Evolutionary conservation across 2,797 vertebrate species (phyloP).

Genomic region (Prunella strophiata): DNA sequence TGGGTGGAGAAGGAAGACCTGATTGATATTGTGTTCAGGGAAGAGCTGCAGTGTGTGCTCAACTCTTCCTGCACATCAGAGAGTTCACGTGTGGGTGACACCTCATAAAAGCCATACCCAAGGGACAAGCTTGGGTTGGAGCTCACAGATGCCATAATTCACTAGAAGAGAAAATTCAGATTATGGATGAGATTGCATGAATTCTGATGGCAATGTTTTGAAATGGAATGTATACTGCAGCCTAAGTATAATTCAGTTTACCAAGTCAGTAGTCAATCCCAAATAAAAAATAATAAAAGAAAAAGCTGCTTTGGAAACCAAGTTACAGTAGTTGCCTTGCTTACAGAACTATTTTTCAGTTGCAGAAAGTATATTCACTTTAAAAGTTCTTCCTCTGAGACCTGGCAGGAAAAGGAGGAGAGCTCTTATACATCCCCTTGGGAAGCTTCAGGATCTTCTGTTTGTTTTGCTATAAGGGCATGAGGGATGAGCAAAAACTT

Average conservation of each 20-base stretch:
- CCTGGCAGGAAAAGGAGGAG: background rate
- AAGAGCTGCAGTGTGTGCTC: background rate
- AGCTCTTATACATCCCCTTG: background rate
- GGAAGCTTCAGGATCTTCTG: background rate
- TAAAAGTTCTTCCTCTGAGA: slow-evolving; percentile 14
- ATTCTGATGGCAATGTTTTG: background rate
- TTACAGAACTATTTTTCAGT: background rate
- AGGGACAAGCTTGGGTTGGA: background rate
- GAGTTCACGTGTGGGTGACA: background rate
- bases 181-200: background rate
- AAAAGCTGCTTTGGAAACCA: background rate
- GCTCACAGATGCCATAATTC: background rate
- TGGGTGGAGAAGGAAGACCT: background rate
- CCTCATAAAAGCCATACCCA: background rate
- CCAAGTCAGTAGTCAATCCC: background rate
- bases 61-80: background rate
- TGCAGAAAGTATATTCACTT: background rate
- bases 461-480: background rate
- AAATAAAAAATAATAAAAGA: background rate
- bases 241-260: background rate
- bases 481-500: background rate
- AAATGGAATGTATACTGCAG: background rate
- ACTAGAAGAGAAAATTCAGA: background rate
- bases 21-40: background rate
- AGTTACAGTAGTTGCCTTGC: background rate